Conservation (phyloP, 2,888 invertebrate genomes). For the Hyppa rectilinea region DNA sequence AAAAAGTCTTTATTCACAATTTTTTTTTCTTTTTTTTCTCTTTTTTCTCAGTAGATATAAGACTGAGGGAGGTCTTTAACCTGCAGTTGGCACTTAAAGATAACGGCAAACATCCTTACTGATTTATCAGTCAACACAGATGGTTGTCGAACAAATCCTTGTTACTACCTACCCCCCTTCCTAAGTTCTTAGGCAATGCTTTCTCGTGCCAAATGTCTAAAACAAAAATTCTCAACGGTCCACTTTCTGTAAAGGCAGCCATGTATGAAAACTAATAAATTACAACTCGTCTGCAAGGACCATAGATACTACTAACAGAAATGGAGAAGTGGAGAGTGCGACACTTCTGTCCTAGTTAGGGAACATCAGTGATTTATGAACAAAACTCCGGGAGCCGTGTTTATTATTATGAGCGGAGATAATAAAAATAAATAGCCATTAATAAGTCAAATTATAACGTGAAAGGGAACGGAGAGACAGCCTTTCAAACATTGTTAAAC, state of each 20-base stretch:
- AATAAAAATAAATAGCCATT: slow-evolving; percentile 68
- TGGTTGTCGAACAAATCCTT: neutral
- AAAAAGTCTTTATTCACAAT: neutral
- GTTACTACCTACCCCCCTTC: neutral
- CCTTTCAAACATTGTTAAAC: slow-evolving; percentile 17
- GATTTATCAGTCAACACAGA: neutral
- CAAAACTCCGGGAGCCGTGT: slow-evolving; percentile 64
- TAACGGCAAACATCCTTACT: neutral
- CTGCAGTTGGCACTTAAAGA: neutral
- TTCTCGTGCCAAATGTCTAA: slow-evolving; percentile 26
- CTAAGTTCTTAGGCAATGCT: slow-evolving; percentile 13
- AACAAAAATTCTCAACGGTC: slow-evolving; percentile 28
- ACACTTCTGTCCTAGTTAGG: slow-evolving; percentile 65
- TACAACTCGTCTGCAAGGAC: slow-evolving; percentile 39
- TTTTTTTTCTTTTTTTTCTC: too few relatives aligned
- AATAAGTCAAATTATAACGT: slow-evolving; percentile 46
- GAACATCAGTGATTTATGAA: slow-evolving; percentile 74
- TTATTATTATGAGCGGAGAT: slow-evolving; percentile 71
- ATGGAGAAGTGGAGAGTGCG: slow-evolving; percentile 63
- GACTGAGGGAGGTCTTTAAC: neutral
- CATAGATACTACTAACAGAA: slow-evolving; percentile 61
- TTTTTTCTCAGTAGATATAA: neutral
- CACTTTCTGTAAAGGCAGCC: slow-evolving; percentile 13
- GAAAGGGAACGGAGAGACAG: neutral
- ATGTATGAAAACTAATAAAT: slow-evolving; percentile 50